Evolutionary conservation across 30 jellyfish, hydroid and myxozoan species (phyloP).

Genomic region (Aurelia sp.): DNA sequence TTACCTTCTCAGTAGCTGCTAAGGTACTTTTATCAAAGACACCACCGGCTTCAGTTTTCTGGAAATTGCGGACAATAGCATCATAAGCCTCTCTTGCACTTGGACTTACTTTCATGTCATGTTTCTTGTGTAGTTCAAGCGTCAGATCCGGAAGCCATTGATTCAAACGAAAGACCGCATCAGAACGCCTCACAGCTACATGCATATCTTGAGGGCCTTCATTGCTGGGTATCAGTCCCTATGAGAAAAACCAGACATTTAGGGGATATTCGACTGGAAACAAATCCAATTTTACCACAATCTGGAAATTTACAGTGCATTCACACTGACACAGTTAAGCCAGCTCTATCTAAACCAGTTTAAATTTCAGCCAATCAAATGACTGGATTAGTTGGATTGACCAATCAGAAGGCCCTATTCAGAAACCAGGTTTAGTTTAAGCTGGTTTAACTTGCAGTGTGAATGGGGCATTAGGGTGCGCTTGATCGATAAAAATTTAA

Average conservation of each 20-base stretch:
- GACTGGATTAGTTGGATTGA: no score
- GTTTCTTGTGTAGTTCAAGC: slow-evolving; percentile 46
- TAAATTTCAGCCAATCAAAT: no score
- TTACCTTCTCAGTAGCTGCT: slow-evolving; percentile 46
- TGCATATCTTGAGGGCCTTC: slow-evolving; percentile 36
- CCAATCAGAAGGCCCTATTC: no score
- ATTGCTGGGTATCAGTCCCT: slow-evolving; percentile 52
- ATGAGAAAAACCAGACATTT: neutral
- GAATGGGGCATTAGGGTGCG: no score
- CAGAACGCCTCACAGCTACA: slow-evolving; percentile 56
- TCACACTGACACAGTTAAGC: no score
- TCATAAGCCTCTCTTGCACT: slow-evolving; percentile 64
- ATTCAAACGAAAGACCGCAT: slow-evolving; percentile 67
- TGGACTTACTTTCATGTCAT: slow-evolving; percentile 39
- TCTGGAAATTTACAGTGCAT: no score
- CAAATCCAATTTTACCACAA: no score
- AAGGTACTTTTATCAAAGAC: slow-evolving; percentile 41
- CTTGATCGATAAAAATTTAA: no score
- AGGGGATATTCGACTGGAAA: no score
- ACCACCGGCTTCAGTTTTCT: slow-evolving; percentile 58
- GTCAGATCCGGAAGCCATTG: slow-evolving; percentile 59
- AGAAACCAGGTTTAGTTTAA: no score
- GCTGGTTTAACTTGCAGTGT: no score
- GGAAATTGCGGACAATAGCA: slow-evolving; percentile 49
- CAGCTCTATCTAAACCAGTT: no score